Evolutionary conservation across 2,888 invertebrate species (phyloP).

Genomic region (Cabera pusaria): DNA sequence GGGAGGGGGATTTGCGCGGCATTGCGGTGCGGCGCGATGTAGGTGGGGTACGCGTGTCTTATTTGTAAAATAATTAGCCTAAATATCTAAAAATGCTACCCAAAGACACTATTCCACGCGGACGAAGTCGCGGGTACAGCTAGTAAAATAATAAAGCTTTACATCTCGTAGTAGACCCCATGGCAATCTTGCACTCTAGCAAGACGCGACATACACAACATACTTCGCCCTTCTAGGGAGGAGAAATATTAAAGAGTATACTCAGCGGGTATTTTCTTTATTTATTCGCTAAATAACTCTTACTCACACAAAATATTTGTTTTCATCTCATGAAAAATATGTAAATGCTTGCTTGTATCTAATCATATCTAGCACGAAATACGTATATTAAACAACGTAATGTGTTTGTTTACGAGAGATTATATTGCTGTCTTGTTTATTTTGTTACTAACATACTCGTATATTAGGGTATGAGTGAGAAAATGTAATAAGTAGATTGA

Average conservation of each 20-base stretch:
- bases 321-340: constrained; percentile 14
- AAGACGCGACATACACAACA: neutral
- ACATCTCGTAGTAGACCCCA: too few species aligned
- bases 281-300: constrained; percentile 5
- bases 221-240: neutral
- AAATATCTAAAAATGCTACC: too few species aligned
- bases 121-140: too few species aligned
- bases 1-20: too few species aligned
- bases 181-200: constrained; percentile 7
- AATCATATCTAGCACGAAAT: constrained; percentile 10
- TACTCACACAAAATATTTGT: constrained; percentile 17
- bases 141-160: too few species aligned
- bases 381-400: constrained; percentile 11
- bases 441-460: neutral
- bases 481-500: too few species aligned
- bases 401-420: constrained; percentile 9
- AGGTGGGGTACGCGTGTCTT: too few species aligned
- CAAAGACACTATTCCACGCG: too few species aligned
- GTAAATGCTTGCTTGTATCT: constrained; percentile 15
- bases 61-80: too few species aligned
- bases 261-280: constrained; percentile 5
- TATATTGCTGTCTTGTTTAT: constrained; percentile 12
- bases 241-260: neutral
- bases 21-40: too few species aligned
- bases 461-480: too few species aligned